phyloP scores from a whole-genome alignment of 2,888 invertebrate genomes.

The Polia nebulosa region DNA sequence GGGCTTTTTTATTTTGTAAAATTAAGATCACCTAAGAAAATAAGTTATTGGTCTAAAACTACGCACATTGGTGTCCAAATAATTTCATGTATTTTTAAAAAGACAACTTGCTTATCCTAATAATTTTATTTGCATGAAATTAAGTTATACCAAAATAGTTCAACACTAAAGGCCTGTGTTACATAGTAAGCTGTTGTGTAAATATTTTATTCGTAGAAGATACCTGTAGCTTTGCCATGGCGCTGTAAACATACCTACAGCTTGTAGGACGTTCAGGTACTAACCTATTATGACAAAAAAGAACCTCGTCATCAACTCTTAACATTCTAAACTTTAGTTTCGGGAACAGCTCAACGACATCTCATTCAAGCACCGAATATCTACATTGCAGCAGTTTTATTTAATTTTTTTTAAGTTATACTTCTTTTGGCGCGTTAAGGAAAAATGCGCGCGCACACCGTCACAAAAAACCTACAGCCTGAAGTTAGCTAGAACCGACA shows the following conservation, averaged over 20 bases:
- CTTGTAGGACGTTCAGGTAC: conserved; percentile 6
- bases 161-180: conserved; percentile 29
- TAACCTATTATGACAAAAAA: neutral
- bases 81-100: conserved; percentile 8
- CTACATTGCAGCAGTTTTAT: conserved; percentile 2
- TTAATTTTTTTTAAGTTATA: no score
- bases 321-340: neutral
- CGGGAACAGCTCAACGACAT: neutral
- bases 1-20: conserved; percentile 18
- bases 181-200: conserved; percentile 46
- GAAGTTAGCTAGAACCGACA: no score
- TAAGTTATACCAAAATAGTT: conserved; percentile 4
- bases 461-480: no score
- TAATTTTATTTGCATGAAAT: conserved; percentile 1
- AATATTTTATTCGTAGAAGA: conserved; percentile 28
- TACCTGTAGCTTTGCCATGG: conserved; percentile 2
- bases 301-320: conserved; percentile 4
- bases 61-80: conserved; percentile 1
- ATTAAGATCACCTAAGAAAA: conserved; percentile 1
- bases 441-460: no score
- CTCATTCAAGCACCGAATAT: neutral
- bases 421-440: no score
- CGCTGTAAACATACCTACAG: neutral
- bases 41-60: conserved; percentile 8
- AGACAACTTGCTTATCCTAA: conserved; percentile 6